Conservation (phyloP, 2,797 vertebrate genomes). For the Micromesistius poutassou region DNA sequence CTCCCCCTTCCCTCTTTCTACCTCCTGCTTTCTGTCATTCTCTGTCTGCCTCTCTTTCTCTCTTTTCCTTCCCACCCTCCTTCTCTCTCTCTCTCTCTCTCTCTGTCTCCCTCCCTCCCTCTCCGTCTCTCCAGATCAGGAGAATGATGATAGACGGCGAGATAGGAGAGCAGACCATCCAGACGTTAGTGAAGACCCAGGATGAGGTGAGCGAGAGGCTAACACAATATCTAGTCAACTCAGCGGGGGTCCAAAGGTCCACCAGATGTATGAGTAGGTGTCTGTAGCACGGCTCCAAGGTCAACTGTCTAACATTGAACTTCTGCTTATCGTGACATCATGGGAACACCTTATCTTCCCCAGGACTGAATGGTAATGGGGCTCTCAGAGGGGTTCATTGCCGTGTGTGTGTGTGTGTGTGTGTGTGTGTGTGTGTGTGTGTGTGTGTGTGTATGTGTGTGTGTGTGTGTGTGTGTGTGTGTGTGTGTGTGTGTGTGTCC, state of each 20-base stretch:
- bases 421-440: slow-evolving; percentile 16
- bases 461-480: slow-evolving; percentile 15
- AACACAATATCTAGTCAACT: neutral
- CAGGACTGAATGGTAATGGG: no score
- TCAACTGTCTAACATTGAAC: neutral
- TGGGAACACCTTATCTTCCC: neutral
- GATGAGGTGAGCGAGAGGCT: slow-evolving; percentile 87
- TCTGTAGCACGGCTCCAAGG: no score
- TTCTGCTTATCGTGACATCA: neutral
- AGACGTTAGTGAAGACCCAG: slow-evolving; percentile 94
- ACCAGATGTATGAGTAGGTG: no score
- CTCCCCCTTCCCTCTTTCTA: neutral
- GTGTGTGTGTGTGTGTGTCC: slow-evolving; percentile 10
- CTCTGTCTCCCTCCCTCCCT: neutral
- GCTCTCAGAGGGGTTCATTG: no score
- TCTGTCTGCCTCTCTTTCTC: neutral
- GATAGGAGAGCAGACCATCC: slow-evolving; percentile 85
- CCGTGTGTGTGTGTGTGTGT: slow-evolving; percentile 3
- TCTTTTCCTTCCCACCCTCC: neutral
- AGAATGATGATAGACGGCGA: slow-evolving; percentile 95
- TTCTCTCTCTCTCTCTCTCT: neutral
- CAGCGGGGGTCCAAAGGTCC: no score
- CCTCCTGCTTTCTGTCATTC: neutral
- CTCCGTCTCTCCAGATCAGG: slow-evolving; percentile 79
- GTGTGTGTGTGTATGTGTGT: slow-evolving; percentile 19